Evolutionary conservation across 2,113 vertebrate species (phyloP).

Genomic region (Hystrix cristata): DNA sequence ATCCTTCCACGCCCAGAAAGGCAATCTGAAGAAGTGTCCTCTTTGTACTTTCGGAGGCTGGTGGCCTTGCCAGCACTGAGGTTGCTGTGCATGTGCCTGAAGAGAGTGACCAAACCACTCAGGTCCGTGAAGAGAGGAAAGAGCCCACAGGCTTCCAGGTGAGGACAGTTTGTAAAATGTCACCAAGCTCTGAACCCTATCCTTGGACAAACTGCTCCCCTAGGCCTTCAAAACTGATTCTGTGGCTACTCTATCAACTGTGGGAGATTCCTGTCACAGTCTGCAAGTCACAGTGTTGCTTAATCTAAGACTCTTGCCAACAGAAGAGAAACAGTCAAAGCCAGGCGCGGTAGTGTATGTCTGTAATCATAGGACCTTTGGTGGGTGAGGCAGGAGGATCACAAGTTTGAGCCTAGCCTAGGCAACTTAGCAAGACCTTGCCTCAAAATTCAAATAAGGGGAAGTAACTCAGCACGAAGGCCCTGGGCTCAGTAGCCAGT

Average conservation of each 20-base stretch:
- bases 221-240: not conserved
- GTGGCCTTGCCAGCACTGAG: not conserved
- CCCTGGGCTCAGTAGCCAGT: not conserved
- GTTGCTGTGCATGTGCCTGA: not conserved
- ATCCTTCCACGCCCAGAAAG: not conserved
- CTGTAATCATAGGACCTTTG: not conserved
- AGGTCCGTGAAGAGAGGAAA: not conserved
- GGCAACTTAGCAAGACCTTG: not conserved
- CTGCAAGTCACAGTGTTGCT: not conserved
- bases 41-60: not conserved
- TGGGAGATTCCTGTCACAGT: too few species aligned
- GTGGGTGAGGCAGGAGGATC: not conserved
- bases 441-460: not conserved
- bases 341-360: not conserved
- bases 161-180: not conserved
- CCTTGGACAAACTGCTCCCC: too few species aligned
- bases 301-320: not conserved
- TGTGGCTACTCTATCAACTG: accelerated
- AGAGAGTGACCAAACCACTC: not conserved
- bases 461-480: not conserved
- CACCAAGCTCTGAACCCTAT: not conserved
- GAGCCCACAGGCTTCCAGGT: not conserved
- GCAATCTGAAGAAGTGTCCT: not conserved
- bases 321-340: not conserved
- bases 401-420: not conserved